Base-by-base conservation (phyloP, 1,140 invertebrate genomes). In the Caenorhabditis brenneri region DNA sequence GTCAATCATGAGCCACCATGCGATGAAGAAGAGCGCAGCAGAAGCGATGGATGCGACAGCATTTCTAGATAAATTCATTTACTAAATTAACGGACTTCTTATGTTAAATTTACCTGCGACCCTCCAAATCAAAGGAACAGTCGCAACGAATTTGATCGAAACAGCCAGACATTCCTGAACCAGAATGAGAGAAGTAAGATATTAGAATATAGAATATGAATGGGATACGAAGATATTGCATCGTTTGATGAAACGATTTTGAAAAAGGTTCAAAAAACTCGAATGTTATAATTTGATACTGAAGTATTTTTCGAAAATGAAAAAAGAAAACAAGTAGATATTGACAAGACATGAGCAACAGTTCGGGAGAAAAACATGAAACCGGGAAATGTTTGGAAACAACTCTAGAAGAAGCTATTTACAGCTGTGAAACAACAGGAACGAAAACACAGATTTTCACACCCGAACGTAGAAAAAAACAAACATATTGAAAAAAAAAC, bases 1-100 rank as follows among this genome's bases (percentile, higher is more conserved):
- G 93, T 99, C 97, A 89, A 99, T 97, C 74, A 97, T 95, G 78
- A 97, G 94, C 97, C 97, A 99, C 96, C 97, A 98, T 46, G 96
- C 97, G 84, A 94, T 92, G 88, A 96, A 97, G 92, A 98, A 98
- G 93, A 97, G 91, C 86, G 94, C 92, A 80, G 96, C 96, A 85
- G 96, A 93, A 22, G 94, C 89, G 87, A 97, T 94, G 0, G 96
- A 95, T 22, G 95, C 93, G 33, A 96, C 91, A 60, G 94, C 93
- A 92, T 97, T 98, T 49, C 80, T 80, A 24, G 9, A 24, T 0
- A 24, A 22, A 39, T 22, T 39, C 22, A 1, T 78, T 78, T 9
- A 7, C 1, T 69, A 19, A 31, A 36, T 27, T 16, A 15, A 27
- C 1, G 10, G 7, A 42, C 1, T 10, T 36, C 29, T 69, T 69